phyloP scores from a whole-genome alignment of 2,113 vertebrate species.

The Rhinichthys klamathensis region DNA sequence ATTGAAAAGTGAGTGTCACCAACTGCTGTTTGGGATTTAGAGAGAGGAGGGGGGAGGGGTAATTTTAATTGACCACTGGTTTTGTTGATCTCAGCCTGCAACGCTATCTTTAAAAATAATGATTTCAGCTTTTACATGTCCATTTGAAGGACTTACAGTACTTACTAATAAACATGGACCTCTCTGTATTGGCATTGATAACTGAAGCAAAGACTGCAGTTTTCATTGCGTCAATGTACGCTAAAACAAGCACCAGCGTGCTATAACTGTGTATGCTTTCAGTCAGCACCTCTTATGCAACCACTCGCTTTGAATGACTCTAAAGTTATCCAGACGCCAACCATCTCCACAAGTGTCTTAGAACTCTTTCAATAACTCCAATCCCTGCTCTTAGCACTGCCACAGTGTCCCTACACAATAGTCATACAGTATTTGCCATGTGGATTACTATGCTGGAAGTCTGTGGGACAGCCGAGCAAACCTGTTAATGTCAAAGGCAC shows the following conservation, averaged over 20 bases:
- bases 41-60: background rate
- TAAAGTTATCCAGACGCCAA: background rate
- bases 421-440: conserved; percentile 33
- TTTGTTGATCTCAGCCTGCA: conserved; percentile 1
- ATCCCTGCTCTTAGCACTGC: background rate
- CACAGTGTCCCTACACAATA: background rate
- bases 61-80: background rate
- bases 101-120: background rate
- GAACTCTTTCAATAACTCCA: background rate
- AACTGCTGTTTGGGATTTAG: background rate
- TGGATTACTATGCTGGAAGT: conserved; percentile 38
- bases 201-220: background rate
- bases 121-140: background rate
- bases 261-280: background rate
- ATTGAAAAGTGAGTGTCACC: background rate
- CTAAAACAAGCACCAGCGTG: background rate
- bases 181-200: background rate
- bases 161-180: background rate
- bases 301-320: background rate
- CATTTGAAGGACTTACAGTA: background rate
- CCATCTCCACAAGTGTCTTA: background rate
- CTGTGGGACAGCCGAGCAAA: background rate
- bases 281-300: conserved; percentile 6
- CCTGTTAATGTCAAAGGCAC: conserved; percentile 53
- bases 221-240: background rate